A percentile compares a stretch with the other conserved stretches of the same genome.
Evolutionary conservation across 2,797 vertebrate species (phyloP).

Genomic region (Knipowitschia caucasica): DNA sequence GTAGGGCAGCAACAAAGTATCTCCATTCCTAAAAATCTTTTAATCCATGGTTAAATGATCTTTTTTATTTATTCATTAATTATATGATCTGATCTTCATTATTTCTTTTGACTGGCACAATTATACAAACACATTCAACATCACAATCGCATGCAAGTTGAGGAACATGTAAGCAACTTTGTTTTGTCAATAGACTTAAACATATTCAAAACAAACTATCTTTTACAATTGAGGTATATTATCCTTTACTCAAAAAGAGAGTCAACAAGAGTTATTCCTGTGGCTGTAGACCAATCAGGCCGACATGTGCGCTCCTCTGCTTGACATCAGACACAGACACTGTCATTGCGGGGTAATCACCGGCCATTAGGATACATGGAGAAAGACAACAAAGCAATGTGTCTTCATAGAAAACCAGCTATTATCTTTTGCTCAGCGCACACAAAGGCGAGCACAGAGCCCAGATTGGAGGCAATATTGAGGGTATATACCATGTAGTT

Average conservation of each 20-base stretch:
- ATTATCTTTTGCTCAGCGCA: constrained; percentile 62
- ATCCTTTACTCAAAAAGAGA: not conserved
- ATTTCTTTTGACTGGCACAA: no score
- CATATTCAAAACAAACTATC: not conserved
- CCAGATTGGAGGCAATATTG: constrained; percentile 22
- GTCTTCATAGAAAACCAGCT: constrained; percentile 49
- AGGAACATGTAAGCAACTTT: no score
- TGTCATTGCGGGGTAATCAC: constrained; percentile 61
- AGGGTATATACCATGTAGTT: constrained; percentile 30
- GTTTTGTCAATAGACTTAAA: not conserved
- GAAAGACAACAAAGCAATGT: constrained; percentile 64
- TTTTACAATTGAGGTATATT: not conserved
- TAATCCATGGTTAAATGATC: no score
- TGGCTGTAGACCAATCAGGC: constrained; percentile 9
- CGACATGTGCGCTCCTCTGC: constrained; percentile 31
- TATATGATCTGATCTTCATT: no score
- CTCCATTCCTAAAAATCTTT: no score
- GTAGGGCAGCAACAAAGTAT: no score
- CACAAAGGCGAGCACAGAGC: constrained; percentile 41
- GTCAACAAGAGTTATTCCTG: constrained; percentile 1
- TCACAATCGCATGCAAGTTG: no score
- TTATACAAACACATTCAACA: no score
- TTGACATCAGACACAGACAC: constrained; percentile 57
- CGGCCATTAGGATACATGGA: constrained; percentile 60
- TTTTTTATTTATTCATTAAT: no score